A percentile compares a stretch with the other conserved stretches of the same genome.
Conservation (phyloP, 1,140 invertebrate genomes). For the Apis mellifera region Amel_HAv3.1 CM009933.2:334001-334500, state of each 20-base stretch:
- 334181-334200: background rate
- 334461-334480: background rate
- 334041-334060: background rate
- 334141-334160: background rate
- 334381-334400: background rate
- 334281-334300: background rate
- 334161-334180: background rate
- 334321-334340: background rate
- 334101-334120: background rate
- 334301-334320: constrained; percentile 6
- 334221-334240: background rate
- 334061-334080: background rate
- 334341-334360: background rate
- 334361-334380: background rate
- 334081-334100: background rate
- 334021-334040: background rate
- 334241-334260: background rate
- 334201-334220: background rate
- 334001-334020: background rate
- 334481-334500: background rate
- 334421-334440: background rate
- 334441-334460: background rate
- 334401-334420: background rate
- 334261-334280: background rate
- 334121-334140: background rate